Evolutionary conservation across 2,888 invertebrate species (phyloP), one percentile per base, ranked within the genome.

Genomic region (Sarcophaga subvicina): DNA sequence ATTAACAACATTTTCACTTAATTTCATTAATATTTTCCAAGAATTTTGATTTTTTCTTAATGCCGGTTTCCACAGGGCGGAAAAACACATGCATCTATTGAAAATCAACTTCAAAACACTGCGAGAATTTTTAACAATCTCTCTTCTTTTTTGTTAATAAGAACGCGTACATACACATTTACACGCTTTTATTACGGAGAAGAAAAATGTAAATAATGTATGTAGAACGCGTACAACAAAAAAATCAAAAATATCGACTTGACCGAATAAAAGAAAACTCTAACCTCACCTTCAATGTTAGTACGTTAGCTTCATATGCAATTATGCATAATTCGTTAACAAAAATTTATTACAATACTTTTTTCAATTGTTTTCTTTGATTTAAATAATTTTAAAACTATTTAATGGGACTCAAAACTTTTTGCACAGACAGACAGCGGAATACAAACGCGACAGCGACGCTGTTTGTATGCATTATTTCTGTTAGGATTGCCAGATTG

Each of bases 1-100:
- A 92, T 91, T 88, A 90, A 83, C 88, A 91, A 88, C 92, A 91
- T 92, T 87, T 80, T 89, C 79, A 66, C 63, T 77, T 70, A 80
- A 75, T 27, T 66, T 75, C 37, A 47, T 69, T 76, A 27, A 25
- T 54, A 25, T 62, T 62, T n/a, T 72, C 10, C 69, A 47, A 63
- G 8, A 75, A 78, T 11, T 47, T 77, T 27, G 47, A n/a, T 76
- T 75, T 79, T 45, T 66, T 69, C 54, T 71, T 49, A 54, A 75
- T 67, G 80, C 83, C 82, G 76, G 86, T 66, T 73, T 62, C 67
- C 25, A n/a, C 17, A 27, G 60, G 49, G 25, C 12, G 6, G 22
- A 67, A 75, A 76, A 79, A 76, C 75, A 82, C 79, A 79, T 73
- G 82, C 47, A 83, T 45, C 54, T 70, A 69, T 76, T n/a, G 3